Base-by-base conservation (phyloP, 2,113 vertebrate species). In the Tychaedon coryphoeus region DNA sequence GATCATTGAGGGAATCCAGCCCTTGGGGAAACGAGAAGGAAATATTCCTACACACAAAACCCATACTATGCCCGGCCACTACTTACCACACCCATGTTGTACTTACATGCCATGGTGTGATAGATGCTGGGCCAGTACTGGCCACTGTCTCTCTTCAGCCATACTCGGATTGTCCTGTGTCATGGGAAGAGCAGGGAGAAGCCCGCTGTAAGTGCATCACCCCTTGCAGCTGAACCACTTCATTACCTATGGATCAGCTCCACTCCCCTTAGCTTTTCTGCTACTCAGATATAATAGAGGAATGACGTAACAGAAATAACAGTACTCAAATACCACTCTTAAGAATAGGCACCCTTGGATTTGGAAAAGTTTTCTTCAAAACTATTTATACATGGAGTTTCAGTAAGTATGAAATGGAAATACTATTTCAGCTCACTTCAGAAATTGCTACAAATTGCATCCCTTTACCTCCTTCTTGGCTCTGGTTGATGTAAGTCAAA, bases 81-180 rank as follows among this genome's bases (percentile, higher is more conserved):
- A 23, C 50, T 45, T 45, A 51, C 29, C n/a, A 29, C 7, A 5
- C 26, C 43, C 60, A 60, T 18, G 19, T 1, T 9, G 28, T 87
- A 99, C 99, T 99, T 97, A 99, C 99, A 99, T 94, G 99, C 98
- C 95, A 99, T 98, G 6, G 98, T 99, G 97, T 99, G 99, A 91
- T 98, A 99, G 94, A 99, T 99, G 97, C 99, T 99, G 57, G 99
- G 99, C 99, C 99, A 99, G 95, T 99, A 99, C 71, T 99, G 99
- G 40, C 99, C 99, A 3, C 99, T 99, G 98, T 99, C 99, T 96
- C 99, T 98, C 94, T 99, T 99, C 96, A 99, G 98, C 99, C 99
- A 99, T 57, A 99, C 98, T 54, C 99, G 97, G 91, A 99, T 98
- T 71, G 99, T 99, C 95, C 99, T 99, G 97, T 82, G 71, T 50